A percentile compares a stretch with the other conserved stretches of the same genome.
phyloP scores from a whole-genome alignment of 2,888 invertebrate species.

The Actias luna region DNA sequence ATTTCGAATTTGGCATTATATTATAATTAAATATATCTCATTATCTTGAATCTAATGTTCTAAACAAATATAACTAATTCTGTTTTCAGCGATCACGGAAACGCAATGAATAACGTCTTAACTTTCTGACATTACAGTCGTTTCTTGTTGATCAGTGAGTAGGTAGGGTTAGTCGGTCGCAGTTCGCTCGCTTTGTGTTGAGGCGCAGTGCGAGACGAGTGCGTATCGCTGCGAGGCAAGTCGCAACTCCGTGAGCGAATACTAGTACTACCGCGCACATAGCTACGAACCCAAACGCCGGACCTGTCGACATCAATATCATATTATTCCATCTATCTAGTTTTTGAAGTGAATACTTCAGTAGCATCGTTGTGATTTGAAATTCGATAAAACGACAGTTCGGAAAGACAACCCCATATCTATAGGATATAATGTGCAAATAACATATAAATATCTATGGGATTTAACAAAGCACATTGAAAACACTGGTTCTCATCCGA shows the following conservation, averaged over 20 bases:
- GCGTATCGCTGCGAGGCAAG: conserved; percentile 48
- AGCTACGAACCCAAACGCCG: conserved; percentile 69
- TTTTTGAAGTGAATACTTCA: too few species aligned
- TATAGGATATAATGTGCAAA: too few species aligned
- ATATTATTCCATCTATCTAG: too few species aligned
- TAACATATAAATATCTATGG: too few species aligned
- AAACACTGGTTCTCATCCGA: too few species aligned
- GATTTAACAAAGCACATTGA: too few species aligned
- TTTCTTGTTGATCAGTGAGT: conserved; percentile 50
- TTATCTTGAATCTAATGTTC: too few species aligned
- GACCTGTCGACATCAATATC: conserved; percentile 42
- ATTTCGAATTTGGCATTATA: too few species aligned
- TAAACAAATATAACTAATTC: too few species aligned
- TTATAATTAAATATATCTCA: neutral
- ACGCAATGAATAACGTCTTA: conserved; percentile 1
- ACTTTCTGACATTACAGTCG: neutral
- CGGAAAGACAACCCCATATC: too few species aligned
- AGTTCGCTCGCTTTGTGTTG: conserved; percentile 36
- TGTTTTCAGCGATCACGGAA: neutral
- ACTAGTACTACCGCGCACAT: conserved; percentile 70
- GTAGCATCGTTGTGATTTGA: too few species aligned
- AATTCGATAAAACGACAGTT: too few species aligned
- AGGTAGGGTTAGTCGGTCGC: conserved; percentile 57
- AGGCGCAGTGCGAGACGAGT: conserved; percentile 45
- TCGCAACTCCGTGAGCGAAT: conserved; percentile 63